These are phyloP conservation scores for Rhyacophila evoluta DNA, from an alignment of 2,888 invertebrate species.

Conservation along the genomic window DNA sequence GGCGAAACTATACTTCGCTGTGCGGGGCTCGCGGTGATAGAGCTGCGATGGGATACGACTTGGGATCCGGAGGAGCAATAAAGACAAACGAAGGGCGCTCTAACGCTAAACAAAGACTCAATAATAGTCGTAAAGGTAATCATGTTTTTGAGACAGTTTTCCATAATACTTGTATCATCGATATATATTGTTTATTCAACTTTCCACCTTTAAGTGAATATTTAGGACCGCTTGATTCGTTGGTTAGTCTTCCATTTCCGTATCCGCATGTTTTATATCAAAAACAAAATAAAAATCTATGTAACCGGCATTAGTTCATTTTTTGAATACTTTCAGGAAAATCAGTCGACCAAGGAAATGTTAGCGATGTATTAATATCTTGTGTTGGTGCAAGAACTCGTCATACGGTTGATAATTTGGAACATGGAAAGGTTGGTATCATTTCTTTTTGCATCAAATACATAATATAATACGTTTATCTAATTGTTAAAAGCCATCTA, in stretches of 20 bases:
- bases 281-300: too few species aligned
- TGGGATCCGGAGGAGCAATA: neutral
- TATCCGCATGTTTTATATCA: too few species aligned
- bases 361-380: conserved; percentile 57
- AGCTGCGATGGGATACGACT: neutral
- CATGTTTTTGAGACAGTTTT: too few species aligned
- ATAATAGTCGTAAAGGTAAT: neutral
- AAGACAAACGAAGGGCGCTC: neutral
- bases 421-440: conserved; percentile 58
- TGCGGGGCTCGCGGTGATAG: conserved; percentile 62
- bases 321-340: conserved; percentile 8
- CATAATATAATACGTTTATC: too few species aligned
- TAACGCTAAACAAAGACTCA: neutral
- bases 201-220: too few species aligned
- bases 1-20: conserved; percentile 63
- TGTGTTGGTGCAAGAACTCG: conserved; percentile 68
- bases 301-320: neutral
- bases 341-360: neutral
- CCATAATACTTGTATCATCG: too few species aligned
- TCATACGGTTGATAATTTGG: conserved; percentile 64
- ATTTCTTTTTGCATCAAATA: too few species aligned
- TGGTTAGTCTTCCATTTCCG: too few species aligned
- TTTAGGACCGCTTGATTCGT: too few species aligned
- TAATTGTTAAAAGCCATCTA: too few species aligned
- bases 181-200: too few species aligned